Evolutionary conservation across 2,888 invertebrate species (phyloP).

Genomic region (Agrotis exclamationis): DNA sequence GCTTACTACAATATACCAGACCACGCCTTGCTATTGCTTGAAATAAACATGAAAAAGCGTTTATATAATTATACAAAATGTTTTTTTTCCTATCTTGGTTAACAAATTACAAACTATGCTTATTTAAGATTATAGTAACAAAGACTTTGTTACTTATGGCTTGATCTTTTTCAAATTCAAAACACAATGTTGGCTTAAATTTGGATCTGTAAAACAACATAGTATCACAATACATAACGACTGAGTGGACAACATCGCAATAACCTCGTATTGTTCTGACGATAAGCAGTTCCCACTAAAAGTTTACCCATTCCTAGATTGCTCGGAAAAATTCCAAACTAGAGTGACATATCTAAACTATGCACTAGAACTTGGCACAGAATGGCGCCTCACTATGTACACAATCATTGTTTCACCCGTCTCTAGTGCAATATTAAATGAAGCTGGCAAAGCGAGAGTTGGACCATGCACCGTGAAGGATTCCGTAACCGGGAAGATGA

Average conservation of each 20-base stretch:
- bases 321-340: conserved; percentile 42
- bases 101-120: too few species aligned
- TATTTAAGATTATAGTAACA: too few species aligned
- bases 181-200: too few species aligned
- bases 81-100: too few species aligned
- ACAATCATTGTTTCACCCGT: conserved; percentile 48
- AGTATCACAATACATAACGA: conserved; percentile 9
- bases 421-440: conserved; percentile 42
- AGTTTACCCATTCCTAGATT: conserved; percentile 46
- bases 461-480: not conserved
- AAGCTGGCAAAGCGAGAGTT: too few species aligned
- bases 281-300: conserved; percentile 42
- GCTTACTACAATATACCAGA: too few species aligned
- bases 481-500: not conserved
- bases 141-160: too few species aligned
- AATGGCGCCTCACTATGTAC: conserved; percentile 31
- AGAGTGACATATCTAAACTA: conserved; percentile 38
- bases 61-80: too few species aligned
- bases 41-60: too few species aligned
- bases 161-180: too few species aligned
- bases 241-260: conserved; percentile 14
- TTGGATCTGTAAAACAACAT: conserved; percentile 4
- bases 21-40: too few species aligned
- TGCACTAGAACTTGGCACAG: conserved; percentile 50
- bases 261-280: conserved; percentile 27